phyloP scores from a whole-genome alignment of 2,113 vertebrate species.

The Addax nasomaculatus region DNA sequence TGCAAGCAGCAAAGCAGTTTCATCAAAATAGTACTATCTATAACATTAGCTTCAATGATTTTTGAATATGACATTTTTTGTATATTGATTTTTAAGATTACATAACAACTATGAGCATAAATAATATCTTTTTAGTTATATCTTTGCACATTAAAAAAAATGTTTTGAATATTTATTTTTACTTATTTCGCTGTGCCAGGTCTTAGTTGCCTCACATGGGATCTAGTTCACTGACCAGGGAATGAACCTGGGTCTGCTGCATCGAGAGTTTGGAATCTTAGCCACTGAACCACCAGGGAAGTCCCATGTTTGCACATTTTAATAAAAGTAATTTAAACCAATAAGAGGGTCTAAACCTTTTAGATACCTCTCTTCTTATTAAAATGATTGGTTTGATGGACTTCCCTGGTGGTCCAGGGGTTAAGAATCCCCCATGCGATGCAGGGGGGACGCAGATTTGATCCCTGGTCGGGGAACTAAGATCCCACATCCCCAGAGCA shows the following conservation, averaged over 20 bases:
- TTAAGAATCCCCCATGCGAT: neutral
- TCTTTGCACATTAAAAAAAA: neutral
- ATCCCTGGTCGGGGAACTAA: neutral
- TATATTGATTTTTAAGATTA: neutral
- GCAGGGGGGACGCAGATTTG: fast-evolving
- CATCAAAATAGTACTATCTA: neutral
- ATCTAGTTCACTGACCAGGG: neutral
- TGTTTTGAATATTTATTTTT: neutral
- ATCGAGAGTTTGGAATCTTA: neutral
- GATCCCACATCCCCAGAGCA: neutral
- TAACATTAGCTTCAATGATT: neutral
- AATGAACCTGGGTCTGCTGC: neutral
- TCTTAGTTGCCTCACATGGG: neutral
- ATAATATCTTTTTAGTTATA: neutral
- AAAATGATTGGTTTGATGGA: neutral
- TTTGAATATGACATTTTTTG: neutral
- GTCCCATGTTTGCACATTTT: neutral
- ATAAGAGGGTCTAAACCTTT: neutral
- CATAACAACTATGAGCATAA: neutral
- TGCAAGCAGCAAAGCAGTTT: neutral
- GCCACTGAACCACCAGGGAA: neutral
- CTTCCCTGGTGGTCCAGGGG: neutral
- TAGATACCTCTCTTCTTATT: neutral
- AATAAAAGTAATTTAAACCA: slow-evolving; percentile 10
- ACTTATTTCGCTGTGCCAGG: neutral